A percentile compares a stretch with the other conserved stretches of the same genome.
phyloP scores from a whole-genome alignment of 2,797 vertebrate genomes.

The Coracias cyanogaster region DNA sequence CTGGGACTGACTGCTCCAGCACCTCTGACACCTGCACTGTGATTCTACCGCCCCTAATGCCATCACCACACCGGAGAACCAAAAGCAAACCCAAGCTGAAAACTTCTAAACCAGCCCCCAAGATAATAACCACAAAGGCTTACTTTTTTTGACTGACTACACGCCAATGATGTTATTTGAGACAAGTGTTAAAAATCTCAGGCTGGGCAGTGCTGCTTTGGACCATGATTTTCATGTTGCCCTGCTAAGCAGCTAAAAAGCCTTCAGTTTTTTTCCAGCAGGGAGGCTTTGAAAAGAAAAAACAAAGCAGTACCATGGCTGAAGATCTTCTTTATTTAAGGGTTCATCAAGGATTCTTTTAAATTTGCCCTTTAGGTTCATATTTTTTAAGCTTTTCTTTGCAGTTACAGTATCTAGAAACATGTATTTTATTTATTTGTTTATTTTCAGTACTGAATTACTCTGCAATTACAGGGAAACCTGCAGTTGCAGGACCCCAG shows the following conservation, averaged over 20 bases:
- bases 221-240: background rate
- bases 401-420: background rate
- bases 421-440: background rate
- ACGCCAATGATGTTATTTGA: background rate
- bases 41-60: background rate
- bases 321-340: background rate
- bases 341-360: background rate
- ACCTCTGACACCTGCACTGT: rapidly evolving
- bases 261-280: background rate
- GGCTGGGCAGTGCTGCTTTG: background rate
- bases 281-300: background rate
- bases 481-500: background rate
- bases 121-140: background rate
- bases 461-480: background rate
- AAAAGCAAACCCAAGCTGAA: background rate
- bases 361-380: background rate
- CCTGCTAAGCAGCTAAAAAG: background rate
- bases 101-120: rapidly evolving
- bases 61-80: background rate
- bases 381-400: background rate
- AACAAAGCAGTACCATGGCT: background rate
- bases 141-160: background rate
- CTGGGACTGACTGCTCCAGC: background rate
- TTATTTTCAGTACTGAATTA: background rate
- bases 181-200: background rate